phyloP scores from a whole-genome alignment of 2,113 vertebrate genomes.

The Oenanthe melanoleuca region DNA sequence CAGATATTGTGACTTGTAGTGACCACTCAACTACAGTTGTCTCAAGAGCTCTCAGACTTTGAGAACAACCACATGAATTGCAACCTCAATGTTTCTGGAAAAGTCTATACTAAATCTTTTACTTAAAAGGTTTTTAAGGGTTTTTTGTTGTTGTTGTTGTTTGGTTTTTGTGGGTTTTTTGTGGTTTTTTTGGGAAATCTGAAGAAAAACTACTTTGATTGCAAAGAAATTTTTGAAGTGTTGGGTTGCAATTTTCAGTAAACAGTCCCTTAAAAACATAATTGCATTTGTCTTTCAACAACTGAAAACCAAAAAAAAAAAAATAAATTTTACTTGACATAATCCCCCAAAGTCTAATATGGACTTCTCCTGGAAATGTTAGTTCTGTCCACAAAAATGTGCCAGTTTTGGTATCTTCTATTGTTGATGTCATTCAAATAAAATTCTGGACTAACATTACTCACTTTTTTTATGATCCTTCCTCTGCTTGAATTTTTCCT shows the following conservation, averaged over 20 bases:
- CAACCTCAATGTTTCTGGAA: not conserved
- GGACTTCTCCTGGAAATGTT: not conserved
- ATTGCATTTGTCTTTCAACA: not conserved
- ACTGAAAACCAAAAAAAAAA: not conserved
- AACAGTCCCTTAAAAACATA: not conserved
- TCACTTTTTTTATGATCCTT: not conserved
- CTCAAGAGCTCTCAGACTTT: not conserved
- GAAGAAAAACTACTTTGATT: not conserved
- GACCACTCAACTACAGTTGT: not conserved
- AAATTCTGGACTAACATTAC: not conserved
- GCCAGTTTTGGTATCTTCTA: not conserved
- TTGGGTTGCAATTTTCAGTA: not conserved
- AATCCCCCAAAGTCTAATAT: not conserved
- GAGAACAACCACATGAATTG: not conserved
- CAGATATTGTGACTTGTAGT: not conserved
- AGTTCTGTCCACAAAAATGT: conserved; percentile 9
- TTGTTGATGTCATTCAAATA: not conserved
- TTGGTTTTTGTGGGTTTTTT: too few species aligned
- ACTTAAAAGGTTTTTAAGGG: not conserved
- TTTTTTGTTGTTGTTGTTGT: not conserved
- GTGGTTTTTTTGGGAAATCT: not conserved
- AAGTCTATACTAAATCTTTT: not conserved
- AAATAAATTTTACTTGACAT: not conserved
- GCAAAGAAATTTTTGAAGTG: not conserved
- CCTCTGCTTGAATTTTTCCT: not conserved